phyloP scores from a whole-genome alignment of 2,113 vertebrate species.

The Hyaena hyaena region DNA sequence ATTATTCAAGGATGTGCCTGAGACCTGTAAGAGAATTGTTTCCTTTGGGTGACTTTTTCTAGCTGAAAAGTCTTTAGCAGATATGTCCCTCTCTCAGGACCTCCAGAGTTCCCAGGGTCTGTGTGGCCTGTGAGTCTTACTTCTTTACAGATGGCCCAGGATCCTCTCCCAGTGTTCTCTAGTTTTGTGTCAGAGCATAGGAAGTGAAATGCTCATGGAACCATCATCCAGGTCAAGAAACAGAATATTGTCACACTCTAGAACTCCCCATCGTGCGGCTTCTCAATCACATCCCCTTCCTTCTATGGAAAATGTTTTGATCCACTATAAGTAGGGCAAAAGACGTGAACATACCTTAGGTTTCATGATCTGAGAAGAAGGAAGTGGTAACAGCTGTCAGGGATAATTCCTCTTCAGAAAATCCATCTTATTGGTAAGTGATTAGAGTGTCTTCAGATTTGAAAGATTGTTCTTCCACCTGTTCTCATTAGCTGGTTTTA shows the following conservation, averaged over 20 bases:
- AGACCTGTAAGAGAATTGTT: constrained; percentile 13
- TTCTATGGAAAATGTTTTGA: constrained; percentile 46
- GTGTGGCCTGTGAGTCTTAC: background rate
- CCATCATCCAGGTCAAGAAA: constrained; percentile 28
- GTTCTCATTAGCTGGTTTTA: background rate
- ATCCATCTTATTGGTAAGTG: constrained; percentile 68
- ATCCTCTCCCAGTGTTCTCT: background rate
- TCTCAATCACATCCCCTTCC: background rate
- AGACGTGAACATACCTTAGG: constrained; percentile 28
- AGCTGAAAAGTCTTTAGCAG: constrained; percentile 33
- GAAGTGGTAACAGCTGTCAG: constrained; percentile 66
- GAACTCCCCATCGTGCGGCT: background rate
- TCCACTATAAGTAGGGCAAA: constrained; percentile 41
- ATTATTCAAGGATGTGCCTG: background rate
- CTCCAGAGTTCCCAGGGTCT: constrained; percentile 15
- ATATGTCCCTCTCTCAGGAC: background rate
- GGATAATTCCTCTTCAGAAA: constrained; percentile 68
- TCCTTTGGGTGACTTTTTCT: background rate
- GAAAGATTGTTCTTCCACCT: constrained; percentile 2
- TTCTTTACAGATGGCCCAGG: background rate
- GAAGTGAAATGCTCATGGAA: constrained; percentile 35
- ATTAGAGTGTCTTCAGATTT: constrained; percentile 62
- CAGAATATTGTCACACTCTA: background rate
- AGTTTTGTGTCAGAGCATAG: constrained; percentile 52
- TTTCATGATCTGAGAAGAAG: constrained; percentile 53